Conservation (phyloP, 2,888 invertebrate species). For the Lutraria lutraria region DNA sequence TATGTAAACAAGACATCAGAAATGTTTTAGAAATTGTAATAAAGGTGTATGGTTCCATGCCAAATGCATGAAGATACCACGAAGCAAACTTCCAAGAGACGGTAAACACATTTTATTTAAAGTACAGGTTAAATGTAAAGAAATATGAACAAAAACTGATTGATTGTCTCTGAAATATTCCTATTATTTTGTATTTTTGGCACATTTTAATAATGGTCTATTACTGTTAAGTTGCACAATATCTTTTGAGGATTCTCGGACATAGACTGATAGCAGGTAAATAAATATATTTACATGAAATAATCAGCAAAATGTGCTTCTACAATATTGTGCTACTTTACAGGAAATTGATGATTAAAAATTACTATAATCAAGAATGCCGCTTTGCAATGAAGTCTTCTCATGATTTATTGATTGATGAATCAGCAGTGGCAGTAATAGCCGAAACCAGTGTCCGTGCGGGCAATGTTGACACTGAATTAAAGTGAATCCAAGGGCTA, state of each 20-base stretch:
- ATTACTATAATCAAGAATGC: no score
- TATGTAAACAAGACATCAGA: not conserved
- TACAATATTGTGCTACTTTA: not conserved
- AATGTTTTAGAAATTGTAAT: not conserved
- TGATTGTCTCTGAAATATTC: not conserved
- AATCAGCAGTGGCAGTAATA: no score
- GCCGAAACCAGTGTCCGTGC: no score
- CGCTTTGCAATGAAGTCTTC: no score
- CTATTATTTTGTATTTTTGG: not conserved
- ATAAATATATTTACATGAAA: not conserved
- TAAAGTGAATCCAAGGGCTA: not conserved
- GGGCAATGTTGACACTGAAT: no score
- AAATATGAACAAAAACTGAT: not conserved
- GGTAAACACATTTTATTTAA: no score
- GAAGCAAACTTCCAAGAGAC: no score
- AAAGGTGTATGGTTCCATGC: slow-evolving; percentile 19
- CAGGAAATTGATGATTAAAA: no score
- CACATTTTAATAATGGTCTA: not conserved
- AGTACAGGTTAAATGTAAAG: no score
- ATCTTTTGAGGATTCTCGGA: not conserved
- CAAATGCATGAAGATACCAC: no score
- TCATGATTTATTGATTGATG: no score
- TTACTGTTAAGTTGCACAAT: not conserved
- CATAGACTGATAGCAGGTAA: slow-evolving; percentile 26
- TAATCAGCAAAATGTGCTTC: not conserved